Base-by-base conservation (phyloP, 2,113 vertebrate genomes). In the Glaucidium brasilianum region DNA sequence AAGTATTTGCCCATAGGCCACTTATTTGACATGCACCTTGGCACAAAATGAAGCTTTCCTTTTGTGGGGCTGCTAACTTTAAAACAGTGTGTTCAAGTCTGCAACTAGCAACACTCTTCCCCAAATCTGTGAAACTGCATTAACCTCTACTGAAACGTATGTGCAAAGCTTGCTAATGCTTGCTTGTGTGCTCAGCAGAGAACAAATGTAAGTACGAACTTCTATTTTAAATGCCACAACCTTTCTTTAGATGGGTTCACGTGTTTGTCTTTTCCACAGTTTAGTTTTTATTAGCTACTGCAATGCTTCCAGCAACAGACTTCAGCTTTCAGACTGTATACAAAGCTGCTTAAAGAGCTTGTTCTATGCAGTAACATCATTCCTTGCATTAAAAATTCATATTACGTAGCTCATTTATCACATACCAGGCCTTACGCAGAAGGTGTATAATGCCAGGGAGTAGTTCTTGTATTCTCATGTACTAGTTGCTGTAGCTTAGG, bases 261-360 rank as follows among this genome's bases (percentile, higher is more conserved):
- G 0, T 18, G 26, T 41, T 85, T 0, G 0, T 47, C 27, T 59
- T 34, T 34, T 49, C 26, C 15, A 5, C 39, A 43, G n/a, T 37
- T 53, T 8, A 60, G 45, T 60, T 66, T 68, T 45, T 43, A 23
- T 27, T 16, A 12, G 18, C 29, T 68, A 10, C 80, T 50, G 50
- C 17, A 12, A 4, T 30, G 14, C 71, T 76, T n/a, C 22, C 20
- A 59, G 43, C 74, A 55, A n/a, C 23, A 18, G 71, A 10, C 64
- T 81, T n/a, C 21, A 35, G 45, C 56, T 64, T 69, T 79, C 49
- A 34, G 34, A 4, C 34, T 43, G n/a, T 43, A 17, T 37, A 64
- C 1, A 1, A 47, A 75, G 34, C 63, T 60, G 50, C 71, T 77
- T 53, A 21, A 69, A 49, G 37, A 81, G 39, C 80, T 25, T 17